These are phyloP conservation scores for Nyctereutes procyonoides DNA, from an alignment of 2,113 vertebrate genomes.

Conservation along the genomic window DNA sequence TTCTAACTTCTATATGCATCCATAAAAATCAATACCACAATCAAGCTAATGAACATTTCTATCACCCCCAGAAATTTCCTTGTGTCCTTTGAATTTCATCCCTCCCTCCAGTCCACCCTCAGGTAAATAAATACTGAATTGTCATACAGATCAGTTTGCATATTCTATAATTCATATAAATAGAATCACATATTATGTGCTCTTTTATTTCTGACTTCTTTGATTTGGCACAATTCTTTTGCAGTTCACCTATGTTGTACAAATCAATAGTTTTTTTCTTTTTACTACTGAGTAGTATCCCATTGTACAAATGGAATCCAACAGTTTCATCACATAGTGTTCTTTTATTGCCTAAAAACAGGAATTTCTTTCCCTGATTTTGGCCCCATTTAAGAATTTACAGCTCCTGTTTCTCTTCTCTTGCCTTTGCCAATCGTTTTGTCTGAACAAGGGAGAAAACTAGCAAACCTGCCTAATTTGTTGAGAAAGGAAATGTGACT, in stretches of 20 bases:
- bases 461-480: neutral
- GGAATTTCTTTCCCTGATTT: neutral
- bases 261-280: neutral
- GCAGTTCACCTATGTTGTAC: neutral
- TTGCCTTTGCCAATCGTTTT: neutral
- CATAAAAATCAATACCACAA: neutral
- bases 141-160: neutral
- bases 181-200: neutral
- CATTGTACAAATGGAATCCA: neutral
- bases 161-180: neutral
- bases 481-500: slow-evolving; percentile 29
- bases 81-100: neutral
- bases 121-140: neutral
- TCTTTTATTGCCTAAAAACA: neutral
- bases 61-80: neutral
- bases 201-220: slow-evolving; percentile 2
- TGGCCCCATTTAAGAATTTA: slow-evolving; percentile 18
- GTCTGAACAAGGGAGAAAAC: neutral
- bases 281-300: neutral
- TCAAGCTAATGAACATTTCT: neutral
- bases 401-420: slow-evolving; percentile 33
- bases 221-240: neutral
- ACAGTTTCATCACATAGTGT: neutral
- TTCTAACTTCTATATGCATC: neutral
- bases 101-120: neutral